phyloP scores from a whole-genome alignment of 2,797 vertebrate species.

The Trachurus trachurus region DNA sequence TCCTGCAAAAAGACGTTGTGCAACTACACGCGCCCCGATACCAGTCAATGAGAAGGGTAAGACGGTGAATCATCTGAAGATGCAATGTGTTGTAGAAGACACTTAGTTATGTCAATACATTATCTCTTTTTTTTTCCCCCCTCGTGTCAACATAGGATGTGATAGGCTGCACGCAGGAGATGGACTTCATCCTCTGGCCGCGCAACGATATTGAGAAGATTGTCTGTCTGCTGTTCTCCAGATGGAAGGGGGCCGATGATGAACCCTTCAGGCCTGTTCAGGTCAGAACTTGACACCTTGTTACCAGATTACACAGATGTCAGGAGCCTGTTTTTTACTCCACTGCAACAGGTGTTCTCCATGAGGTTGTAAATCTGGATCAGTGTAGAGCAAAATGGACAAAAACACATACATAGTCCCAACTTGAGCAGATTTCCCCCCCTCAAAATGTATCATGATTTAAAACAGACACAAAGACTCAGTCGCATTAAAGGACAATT shows the following conservation, averaged over 20 bases:
- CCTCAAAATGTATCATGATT: too few species aligned
- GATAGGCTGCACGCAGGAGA: conserved; percentile 99
- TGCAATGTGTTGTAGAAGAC: background rate
- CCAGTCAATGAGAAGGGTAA: conserved; percentile 99
- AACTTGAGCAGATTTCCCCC: too few species aligned
- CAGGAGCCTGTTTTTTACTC: background rate
- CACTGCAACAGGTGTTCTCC: background rate
- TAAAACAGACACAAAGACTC: background rate
- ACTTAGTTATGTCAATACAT: background rate
- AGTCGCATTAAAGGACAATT: background rate
- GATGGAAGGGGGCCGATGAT: conserved; percentile 98
- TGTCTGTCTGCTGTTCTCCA: conserved; percentile 99
- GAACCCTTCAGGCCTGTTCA: conserved; percentile 99
- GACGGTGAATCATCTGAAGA: conserved; percentile 11
- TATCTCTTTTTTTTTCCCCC: background rate
- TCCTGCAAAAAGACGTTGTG: conserved; percentile 98
- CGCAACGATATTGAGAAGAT: conserved; percentile 99
- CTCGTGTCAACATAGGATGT: conserved; percentile 77
- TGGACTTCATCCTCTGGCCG: conserved; percentile 99
- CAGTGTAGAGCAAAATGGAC: background rate
- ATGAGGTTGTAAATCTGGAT: background rate
- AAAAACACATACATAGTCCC: background rate
- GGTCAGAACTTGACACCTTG: conserved; percentile 79
- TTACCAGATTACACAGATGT: conserved; percentile 9
- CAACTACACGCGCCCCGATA: conserved; percentile 99